A percentile compares a stretch with the other conserved stretches of the same genome.
Evolutionary conservation across 2,888 invertebrate species (phyloP).

Genomic region (Idaea dimidiata): DNA sequence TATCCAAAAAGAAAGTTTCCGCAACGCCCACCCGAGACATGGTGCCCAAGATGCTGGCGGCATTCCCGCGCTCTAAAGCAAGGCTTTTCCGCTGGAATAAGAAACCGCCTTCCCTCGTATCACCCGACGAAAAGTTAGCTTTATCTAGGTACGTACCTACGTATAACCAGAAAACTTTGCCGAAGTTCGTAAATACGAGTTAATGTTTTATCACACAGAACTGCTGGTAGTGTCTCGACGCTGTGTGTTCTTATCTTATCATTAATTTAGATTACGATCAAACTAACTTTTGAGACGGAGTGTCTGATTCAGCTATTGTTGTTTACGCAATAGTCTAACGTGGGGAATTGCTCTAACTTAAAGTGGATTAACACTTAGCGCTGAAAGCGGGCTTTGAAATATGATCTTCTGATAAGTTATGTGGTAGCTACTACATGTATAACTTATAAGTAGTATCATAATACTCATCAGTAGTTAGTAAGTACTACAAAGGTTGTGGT

Average conservation of each 20-base stretch:
- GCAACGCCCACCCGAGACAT: too few species aligned
- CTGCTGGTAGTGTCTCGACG: background rate
- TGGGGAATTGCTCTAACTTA: background rate
- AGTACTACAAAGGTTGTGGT: too few species aligned
- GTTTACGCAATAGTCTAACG: background rate
- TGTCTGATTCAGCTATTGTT: background rate
- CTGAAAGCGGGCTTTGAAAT: background rate
- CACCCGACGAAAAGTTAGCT: too few species aligned
- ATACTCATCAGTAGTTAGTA: too few species aligned
- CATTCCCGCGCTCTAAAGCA: too few species aligned
- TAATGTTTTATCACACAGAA: background rate
- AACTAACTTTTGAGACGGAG: background rate
- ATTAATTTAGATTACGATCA: background rate
- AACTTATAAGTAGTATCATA: too few species aligned
- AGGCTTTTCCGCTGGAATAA: too few species aligned
- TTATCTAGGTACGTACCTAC: too few species aligned
- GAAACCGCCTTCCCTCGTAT: too few species aligned
- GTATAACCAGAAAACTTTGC: background rate
- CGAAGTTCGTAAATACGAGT: background rate
- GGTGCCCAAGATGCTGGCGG: too few species aligned
- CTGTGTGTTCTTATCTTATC: background rate
- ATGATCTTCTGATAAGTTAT: background rate
- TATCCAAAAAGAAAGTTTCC: too few species aligned
- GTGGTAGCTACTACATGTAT: too few species aligned
- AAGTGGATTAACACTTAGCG: background rate